Conservation (phyloP, 2,888 invertebrate species). For the Aleiodes leptofemur region DNA sequence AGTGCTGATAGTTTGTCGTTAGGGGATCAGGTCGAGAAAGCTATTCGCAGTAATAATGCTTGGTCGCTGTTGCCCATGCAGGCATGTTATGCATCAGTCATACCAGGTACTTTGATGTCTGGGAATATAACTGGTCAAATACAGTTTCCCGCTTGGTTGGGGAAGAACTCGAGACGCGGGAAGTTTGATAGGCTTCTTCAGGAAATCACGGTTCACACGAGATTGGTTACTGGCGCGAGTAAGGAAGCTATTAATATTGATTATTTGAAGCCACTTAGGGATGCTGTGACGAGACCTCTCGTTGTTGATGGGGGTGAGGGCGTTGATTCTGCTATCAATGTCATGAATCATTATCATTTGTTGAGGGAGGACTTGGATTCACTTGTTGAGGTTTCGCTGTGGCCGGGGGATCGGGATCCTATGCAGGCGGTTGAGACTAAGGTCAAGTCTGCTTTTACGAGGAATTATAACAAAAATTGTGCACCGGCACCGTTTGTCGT, state of each 20-base stretch:
- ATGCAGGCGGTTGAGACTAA: conserved; percentile 86
- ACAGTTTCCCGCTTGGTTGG: conserved; percentile 96
- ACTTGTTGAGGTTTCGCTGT: conserved; percentile 88
- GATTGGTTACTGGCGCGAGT: conserved; percentile 76
- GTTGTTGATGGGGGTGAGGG: conserved; percentile 83
- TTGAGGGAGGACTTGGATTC: conserved; percentile 94
- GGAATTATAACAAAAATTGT: conserved; percentile 92
- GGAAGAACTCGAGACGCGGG: conserved; percentile 90
- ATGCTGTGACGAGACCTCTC: conserved; percentile 87
- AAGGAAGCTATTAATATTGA: conserved; percentile 90
- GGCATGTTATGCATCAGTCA: conserved; percentile 92
- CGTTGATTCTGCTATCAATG: conserved; percentile 82
- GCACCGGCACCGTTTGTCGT: conserved; percentile 87
- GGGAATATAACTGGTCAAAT: conserved; percentile 88
- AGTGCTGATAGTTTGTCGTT: conserved; percentile 91
- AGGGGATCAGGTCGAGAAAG: conserved; percentile 90
- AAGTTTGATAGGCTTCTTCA: conserved; percentile 84
- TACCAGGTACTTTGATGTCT: conserved; percentile 91
- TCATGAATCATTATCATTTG: conserved; percentile 90
- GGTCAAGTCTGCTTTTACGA: conserved; percentile 95
- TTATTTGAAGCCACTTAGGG: conserved; percentile 88
- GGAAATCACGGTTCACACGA: conserved; percentile 69
- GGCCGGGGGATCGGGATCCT: conserved; percentile 88
- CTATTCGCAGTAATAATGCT: conserved; percentile 86
- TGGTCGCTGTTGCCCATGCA: conserved; percentile 93